These are phyloP conservation scores for Gobius niger DNA, from an alignment of 2,113 vertebrate species.

Conservation along the genomic window DNA sequence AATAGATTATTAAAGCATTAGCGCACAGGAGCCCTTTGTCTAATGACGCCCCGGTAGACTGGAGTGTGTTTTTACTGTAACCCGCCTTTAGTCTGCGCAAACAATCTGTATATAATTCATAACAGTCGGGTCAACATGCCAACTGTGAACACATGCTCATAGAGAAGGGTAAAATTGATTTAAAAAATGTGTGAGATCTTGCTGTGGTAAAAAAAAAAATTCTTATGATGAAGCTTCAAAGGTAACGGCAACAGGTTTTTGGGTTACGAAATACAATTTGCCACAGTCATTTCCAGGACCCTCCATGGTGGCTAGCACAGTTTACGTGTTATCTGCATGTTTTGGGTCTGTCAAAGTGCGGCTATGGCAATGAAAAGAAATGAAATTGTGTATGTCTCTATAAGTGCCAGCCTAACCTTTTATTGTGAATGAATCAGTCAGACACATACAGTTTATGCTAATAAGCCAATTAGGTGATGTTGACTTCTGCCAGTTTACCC, in stretches of 20 bases:
- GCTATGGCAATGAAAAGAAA: not conserved
- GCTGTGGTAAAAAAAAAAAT: not conserved
- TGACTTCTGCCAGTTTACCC: conserved; percentile 2
- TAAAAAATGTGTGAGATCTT: not conserved
- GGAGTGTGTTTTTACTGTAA: conserved; percentile 14
- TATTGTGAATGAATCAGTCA: not conserved
- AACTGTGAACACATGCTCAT: not conserved
- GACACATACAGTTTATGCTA: conserved; percentile 7
- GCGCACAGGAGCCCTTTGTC: conserved; percentile 11
- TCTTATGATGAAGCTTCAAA: too few species aligned
- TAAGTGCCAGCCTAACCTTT: not conserved
- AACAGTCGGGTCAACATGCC: not conserved
- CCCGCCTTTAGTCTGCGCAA: conserved; percentile 48
- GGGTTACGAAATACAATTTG: too few species aligned
- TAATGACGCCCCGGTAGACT: conserved; percentile 52
- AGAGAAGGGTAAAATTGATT: not conserved
- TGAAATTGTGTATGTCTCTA: not conserved
- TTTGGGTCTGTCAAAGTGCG: too few species aligned
- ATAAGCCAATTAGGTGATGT: conserved; percentile 2
- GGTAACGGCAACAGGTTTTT: too few species aligned
- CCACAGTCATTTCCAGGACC: too few species aligned
- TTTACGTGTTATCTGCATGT: too few species aligned
- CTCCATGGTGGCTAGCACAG: too few species aligned
- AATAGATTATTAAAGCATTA: conserved; percentile 37
- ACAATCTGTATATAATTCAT: conserved; percentile 12